These are phyloP conservation scores for Elgaria multicarinata DNA, from an alignment of 2,113 vertebrate species.

Conservation along the genomic window DNA sequence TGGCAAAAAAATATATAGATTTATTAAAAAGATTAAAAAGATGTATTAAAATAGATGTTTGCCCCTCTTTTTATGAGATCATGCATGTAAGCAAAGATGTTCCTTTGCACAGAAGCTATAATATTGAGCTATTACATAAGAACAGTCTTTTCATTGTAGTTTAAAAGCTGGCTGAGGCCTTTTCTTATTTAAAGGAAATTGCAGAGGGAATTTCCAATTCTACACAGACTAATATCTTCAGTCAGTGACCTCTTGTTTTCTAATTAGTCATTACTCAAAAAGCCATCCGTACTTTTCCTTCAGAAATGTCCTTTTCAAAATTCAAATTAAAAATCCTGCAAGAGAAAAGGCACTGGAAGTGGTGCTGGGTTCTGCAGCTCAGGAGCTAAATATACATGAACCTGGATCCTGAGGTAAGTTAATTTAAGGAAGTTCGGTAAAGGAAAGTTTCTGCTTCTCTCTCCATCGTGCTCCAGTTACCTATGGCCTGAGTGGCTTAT, in stretches of 20 bases:
- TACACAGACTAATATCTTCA: not conserved
- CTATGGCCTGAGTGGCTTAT: too few relatives aligned
- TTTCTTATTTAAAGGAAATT: constrained; percentile 6
- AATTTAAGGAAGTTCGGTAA: not conserved
- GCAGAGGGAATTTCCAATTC: not conserved
- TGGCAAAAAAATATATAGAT: constrained; percentile 49
- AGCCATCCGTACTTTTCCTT: not conserved
- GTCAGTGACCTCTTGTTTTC: not conserved
- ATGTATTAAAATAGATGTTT: constrained; percentile 31
- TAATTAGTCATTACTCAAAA: not conserved
- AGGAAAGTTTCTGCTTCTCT: not conserved
- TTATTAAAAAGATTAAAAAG: constrained; percentile 28
- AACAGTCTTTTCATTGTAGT: accelerated
- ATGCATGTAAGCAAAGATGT: constrained; percentile 38
- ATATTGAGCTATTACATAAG: not conserved
- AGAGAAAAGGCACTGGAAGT: too few relatives aligned
- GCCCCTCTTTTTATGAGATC: constrained; percentile 27
- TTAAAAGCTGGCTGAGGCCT: not conserved
- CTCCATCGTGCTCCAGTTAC: too few relatives aligned
- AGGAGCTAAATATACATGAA: not conserved
- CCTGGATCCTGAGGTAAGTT: not conserved
- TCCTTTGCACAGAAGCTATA: not conserved
- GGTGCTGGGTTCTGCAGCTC: not conserved
- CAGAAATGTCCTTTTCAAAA: not conserved
- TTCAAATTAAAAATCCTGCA: not conserved